Percentiles rank a stretch among this genome's conserved stretches.
Evolutionary conservation across 2,113 vertebrate genomes (phyloP).

Genomic region (Drymodes brunneopygia): DNA sequence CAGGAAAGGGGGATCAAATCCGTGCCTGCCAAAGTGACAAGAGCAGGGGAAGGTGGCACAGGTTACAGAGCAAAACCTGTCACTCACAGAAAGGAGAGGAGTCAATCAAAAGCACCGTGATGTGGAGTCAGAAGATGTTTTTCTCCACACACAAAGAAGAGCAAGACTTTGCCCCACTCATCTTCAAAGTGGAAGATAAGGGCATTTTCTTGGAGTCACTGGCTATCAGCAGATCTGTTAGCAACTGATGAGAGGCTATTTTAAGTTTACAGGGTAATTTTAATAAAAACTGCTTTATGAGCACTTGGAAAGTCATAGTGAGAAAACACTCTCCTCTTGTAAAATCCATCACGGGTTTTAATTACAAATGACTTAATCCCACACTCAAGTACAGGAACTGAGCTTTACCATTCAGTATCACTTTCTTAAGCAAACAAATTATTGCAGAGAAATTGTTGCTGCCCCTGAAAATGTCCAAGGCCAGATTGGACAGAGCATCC

Average conservation of each 20-base stretch:
- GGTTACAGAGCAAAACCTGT: constrained; percentile 13
- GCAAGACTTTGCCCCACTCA: not conserved
- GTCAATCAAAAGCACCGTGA: not conserved
- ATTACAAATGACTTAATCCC: not conserved
- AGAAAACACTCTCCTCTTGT: not conserved
- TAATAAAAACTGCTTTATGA: constrained; percentile 3
- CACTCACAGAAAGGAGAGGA: not conserved
- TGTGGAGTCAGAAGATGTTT: not conserved
- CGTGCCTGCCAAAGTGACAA: not conserved
- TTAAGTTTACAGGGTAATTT: constrained; percentile 11
- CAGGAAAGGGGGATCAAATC: constrained; percentile 13
- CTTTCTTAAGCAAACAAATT: not conserved
- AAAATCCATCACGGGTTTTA: constrained; percentile 9
- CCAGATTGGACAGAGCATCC: accelerated
- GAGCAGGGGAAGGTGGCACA: not conserved
- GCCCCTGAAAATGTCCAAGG: not conserved
- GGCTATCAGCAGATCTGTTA: not conserved
- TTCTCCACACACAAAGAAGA: not conserved
- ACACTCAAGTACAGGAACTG: not conserved
- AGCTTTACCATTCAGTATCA: not conserved
- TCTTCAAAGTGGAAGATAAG: not conserved
- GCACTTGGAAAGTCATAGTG: not conserved
- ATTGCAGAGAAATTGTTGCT: not conserved
- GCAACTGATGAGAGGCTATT: not conserved
- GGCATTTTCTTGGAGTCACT: not conserved